These are phyloP conservation scores for Channa striata DNA, from an alignment of 2,797 vertebrate genomes.

Conservation along the genomic window DNA sequence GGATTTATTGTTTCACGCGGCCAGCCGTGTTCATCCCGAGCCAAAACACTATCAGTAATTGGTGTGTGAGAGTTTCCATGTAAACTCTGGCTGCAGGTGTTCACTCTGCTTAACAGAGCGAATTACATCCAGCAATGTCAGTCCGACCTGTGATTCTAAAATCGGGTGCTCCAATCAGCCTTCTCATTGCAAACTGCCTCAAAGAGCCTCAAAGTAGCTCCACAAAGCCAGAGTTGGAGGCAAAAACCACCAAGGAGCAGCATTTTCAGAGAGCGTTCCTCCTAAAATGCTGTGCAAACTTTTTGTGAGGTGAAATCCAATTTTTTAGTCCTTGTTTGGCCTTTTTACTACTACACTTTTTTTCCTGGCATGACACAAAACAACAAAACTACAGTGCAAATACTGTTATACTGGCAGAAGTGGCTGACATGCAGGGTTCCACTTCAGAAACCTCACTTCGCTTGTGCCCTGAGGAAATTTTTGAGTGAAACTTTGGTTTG, in stretches of 20 bases:
- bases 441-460: conserved; percentile 60
- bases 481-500: conserved; percentile 64
- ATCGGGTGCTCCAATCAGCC: conserved; percentile 19
- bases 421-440: conserved; percentile 62
- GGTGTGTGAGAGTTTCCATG: conserved; percentile 28
- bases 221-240: conserved; percentile 19
- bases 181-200: conserved; percentile 30
- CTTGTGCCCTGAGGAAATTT: conserved; percentile 55
- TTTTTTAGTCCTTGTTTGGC: conserved; percentile 23
- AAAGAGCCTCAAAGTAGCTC: conserved; percentile 27
- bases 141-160: conserved; percentile 39
- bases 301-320: not conserved
- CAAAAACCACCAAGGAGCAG: conserved; percentile 18
- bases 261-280: not conserved
- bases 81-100: conserved; percentile 17
- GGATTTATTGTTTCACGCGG: not conserved
- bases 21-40: not conserved
- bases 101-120: conserved; percentile 13
- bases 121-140: conserved; percentile 34
- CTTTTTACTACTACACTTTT: conserved; percentile 5
- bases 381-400: conserved; percentile 48
- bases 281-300: not conserved
- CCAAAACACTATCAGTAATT: conserved; percentile 29
- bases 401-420: conserved; percentile 42
- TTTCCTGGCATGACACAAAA: conserved; percentile 40